Evolutionary conservation across 1,140 invertebrate species (phyloP), one percentile per base, ranked within the genome.

Genomic region (Megalopta genalis): DNA sequence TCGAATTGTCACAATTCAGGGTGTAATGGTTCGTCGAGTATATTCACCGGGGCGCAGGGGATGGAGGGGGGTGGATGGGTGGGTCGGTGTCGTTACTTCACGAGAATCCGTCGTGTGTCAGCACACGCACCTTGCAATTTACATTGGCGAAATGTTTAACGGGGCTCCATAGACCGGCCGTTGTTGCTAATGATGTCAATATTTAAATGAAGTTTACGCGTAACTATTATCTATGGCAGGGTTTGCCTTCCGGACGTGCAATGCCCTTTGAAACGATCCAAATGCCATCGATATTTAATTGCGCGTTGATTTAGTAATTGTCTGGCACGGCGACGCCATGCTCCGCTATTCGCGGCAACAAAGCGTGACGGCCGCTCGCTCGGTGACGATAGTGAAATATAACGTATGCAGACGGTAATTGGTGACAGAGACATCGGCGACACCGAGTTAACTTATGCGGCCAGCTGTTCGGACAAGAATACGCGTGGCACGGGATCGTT

Each of bases 201-300:
- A 81, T 81, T 72, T 71, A 68, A 76, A 84, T n/a, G 66, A 75
- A 72, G 60, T 78, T 78, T 72, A 65, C 69, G 69, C 76, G 69
- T 8, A 65, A 72, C 76, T 78, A 72, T 78, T 54, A 62, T 70
- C 76, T 65, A 62, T 42, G 69, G 32, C 21, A 52, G 54, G 68
- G 52, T 78, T 78, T 78, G 60, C 76, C 46, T 78, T 70, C 57
- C 68, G 37, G 37, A 1, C 49, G 46, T 57, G 69, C 37, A 23
- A 37, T 27, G 68, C n/a, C 14, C 46, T 23, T 8, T 37, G 75
- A 37, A 21, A 10, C 37, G 54, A 25, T 77, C 39, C 52, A 52
- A 73, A 73, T 16, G 42, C 60, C 65, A 27, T 77, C 54, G 74
- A 70, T 77, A 69, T 77, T 77, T 70, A 77, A 77, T 77, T 46